A percentile compares a stretch with the other conserved stretches of the same genome.
phyloP scores from a whole-genome alignment of 2,797 vertebrate species.

The Hemitrygon akajei region DNA sequence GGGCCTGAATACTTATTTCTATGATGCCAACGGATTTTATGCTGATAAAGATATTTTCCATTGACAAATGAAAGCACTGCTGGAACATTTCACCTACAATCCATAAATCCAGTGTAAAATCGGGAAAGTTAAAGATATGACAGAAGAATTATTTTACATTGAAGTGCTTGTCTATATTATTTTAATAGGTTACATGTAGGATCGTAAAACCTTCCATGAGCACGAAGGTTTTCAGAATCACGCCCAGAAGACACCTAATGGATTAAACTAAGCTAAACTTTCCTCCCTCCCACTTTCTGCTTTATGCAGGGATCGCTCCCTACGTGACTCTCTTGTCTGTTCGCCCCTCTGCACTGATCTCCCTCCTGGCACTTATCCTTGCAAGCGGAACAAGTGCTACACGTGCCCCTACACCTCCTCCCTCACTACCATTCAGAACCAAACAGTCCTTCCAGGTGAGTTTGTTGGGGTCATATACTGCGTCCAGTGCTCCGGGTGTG shows the following conservation, averaged over 20 bases:
- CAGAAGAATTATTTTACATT: neutral
- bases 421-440: no score
- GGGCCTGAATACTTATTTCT: neutral
- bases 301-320: no score
- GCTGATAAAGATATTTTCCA: neutral
- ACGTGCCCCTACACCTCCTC: no score
- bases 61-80: neutral
- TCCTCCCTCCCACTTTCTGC: no score
- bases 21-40: neutral
- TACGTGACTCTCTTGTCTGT: no score
- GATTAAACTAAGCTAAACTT: no score
- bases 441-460: no score
- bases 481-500: no score
- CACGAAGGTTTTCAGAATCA: neutral
- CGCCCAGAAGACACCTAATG: neutral
- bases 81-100: neutral
- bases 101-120: neutral
- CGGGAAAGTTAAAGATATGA: neutral
- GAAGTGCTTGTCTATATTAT: neutral
- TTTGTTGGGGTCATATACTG: no score
- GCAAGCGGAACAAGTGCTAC: no score
- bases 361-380: no score
- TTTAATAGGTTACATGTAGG: neutral
- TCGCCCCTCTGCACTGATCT: no score
- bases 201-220: neutral